Percentiles rank a stretch among this genome's conserved stretches.
Conservation (phyloP, 2,888 invertebrate species). For the Agrochola lychnidis region DNA sequence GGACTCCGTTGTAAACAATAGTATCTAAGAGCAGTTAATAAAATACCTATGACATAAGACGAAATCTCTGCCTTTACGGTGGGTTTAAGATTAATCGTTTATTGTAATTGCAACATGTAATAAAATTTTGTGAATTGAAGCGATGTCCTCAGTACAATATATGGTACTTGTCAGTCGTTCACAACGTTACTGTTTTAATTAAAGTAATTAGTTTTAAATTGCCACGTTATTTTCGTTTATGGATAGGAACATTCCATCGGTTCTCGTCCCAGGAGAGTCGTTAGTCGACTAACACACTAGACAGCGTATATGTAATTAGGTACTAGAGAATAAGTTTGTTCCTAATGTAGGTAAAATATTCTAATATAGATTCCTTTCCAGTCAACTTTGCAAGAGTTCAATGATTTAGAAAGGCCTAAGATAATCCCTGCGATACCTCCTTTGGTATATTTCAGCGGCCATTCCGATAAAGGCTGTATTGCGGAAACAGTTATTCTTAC, state of each 20-base stretch:
- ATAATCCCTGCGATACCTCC: background rate
- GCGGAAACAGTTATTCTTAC: conserved; percentile 80
- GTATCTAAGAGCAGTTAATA: background rate
- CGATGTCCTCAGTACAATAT: conserved; percentile 13
- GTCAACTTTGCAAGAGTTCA: background rate
- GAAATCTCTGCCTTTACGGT: conserved; percentile 6
- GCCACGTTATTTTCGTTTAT: conserved; percentile 34
- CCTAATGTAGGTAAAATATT: background rate
- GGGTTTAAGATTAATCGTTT: conserved; percentile 3
- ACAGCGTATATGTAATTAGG: background rate
- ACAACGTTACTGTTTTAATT: conserved; percentile 47
- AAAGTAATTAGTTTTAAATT: conserved; percentile 54
- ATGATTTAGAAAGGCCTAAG: background rate
- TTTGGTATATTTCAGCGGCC: background rate
- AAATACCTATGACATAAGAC: background rate
- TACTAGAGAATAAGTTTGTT: background rate
- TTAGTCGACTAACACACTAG: conserved; percentile 9
- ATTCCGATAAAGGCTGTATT: background rate
- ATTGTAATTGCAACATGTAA: conserved; percentile 12
- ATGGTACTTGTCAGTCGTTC: conserved; percentile 19
- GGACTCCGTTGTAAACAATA: background rate
- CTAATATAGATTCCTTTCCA: background rate
- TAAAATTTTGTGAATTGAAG: conserved; percentile 23
- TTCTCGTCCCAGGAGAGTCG: conserved; percentile 12
- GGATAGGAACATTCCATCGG: conserved; percentile 43